A percentile compares a stretch with the other conserved stretches of the same genome.
Conservation (phyloP, 2,113 vertebrate genomes). For the Fregata magnificens region DNA sequence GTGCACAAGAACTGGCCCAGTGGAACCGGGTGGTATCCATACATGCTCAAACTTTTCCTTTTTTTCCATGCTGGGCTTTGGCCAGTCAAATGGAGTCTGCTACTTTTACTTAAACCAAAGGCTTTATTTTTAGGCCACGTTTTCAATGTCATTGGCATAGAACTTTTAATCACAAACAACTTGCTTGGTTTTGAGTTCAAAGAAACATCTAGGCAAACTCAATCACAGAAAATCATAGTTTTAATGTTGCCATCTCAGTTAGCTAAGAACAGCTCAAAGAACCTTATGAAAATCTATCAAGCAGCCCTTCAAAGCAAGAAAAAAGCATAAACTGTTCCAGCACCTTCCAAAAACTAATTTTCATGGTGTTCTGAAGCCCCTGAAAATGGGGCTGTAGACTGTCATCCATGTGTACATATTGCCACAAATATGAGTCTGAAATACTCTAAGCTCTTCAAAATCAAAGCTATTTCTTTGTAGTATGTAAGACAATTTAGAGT, state of each 20-base stretch:
- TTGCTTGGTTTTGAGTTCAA: background rate
- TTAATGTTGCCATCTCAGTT: background rate
- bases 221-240: background rate
- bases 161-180: background rate
- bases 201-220: background rate
- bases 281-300: background rate
- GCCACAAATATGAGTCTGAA: background rate
- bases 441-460: background rate
- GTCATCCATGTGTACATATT: background rate
- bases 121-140: background rate
- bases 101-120: background rate
- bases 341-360: background rate
- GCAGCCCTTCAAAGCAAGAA: background rate
- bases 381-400: background rate
- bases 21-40: background rate
- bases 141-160: background rate
- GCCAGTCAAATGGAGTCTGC: background rate
- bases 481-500: background rate
- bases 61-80: background rate
- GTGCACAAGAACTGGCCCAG: background rate
- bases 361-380: background rate
- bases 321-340: background rate
- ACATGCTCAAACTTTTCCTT: background rate
- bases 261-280: background rate
- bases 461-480: background rate